Conservation (phyloP, 2,113 vertebrate genomes). For the Ahaetulla prasina region DNA sequence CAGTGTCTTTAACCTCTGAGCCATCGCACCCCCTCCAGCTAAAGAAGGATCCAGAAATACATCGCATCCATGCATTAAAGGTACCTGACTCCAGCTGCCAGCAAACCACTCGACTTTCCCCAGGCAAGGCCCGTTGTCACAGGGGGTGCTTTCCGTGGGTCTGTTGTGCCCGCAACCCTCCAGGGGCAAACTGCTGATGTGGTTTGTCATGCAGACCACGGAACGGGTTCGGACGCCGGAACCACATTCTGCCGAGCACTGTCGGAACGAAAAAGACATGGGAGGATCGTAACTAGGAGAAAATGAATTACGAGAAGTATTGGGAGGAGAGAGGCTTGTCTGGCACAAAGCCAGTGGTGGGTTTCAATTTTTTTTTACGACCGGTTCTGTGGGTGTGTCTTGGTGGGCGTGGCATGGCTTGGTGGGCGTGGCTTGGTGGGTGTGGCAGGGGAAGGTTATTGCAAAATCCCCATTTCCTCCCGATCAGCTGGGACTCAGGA, state of each 20-base stretch:
- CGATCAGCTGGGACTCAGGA: too few relatives aligned
- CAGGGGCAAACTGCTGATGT: slow-evolving; percentile 86
- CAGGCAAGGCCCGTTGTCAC: slow-evolving; percentile 83
- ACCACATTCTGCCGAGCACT: slow-evolving; percentile 93
- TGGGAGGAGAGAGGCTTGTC: too few relatives aligned
- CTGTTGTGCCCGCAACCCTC: slow-evolving; percentile 87
- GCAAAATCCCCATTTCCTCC: too few relatives aligned
- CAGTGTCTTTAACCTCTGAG: neutral
- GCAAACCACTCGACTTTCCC: slow-evolving; percentile 90
- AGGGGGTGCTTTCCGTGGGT: slow-evolving; percentile 76
- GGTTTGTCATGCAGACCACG: slow-evolving; percentile 86
- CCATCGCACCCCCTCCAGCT: neutral
- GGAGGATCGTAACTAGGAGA: neutral
- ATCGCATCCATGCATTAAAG: neutral
- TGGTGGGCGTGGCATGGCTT: too few relatives aligned
- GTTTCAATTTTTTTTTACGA: too few relatives aligned
- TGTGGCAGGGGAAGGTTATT: too few relatives aligned
- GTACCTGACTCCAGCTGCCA: slow-evolving; percentile 92
- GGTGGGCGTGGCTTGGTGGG: too few relatives aligned
- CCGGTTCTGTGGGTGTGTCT: too few relatives aligned
- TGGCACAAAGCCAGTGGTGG: too few relatives aligned
- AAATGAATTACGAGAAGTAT: neutral
- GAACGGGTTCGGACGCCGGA: slow-evolving; percentile 78
- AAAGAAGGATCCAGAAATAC: neutral
- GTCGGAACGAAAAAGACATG: neutral